Base-by-base conservation (phyloP, 2,888 invertebrate species). In the Campoplex capitator region DNA sequence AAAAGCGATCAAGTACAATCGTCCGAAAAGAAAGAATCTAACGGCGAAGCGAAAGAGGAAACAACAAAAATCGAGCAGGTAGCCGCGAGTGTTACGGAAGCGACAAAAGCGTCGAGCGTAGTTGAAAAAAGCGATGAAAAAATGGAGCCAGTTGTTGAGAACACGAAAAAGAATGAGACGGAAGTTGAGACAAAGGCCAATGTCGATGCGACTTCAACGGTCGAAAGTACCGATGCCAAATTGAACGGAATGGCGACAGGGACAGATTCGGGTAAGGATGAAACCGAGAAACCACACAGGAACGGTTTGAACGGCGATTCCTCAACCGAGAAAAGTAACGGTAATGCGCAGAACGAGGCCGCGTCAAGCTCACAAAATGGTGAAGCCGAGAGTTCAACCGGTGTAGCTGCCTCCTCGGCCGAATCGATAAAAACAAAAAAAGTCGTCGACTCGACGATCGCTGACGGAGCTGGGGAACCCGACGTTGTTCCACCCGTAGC, bases 391-490 rank as follows among this genome's bases (percentile, higher is more conserved):
- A 89, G 85, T 85, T 88, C 88, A 23, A 82, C 78, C 58, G 92
- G 91, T 84, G 90, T 32, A 16, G 62, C 90, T 80, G 90, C 91
- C 54, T 88, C 91, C 62, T 92, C 86, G 18, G 74, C 83, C 38
- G 90, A 93, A 79, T 91, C 93, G 67, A 93, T 94, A 83, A 94
- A 94, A 89, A 91, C 94, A 75, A 94, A 94, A 89, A 94, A 94
- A 83, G 92, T 94, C 78, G 93, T 93, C 78, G 94, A 93, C 83
- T 90, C 93, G 77, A 90, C 91, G 71, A 91, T 93, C 73, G 92
- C 92, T 70, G 94, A 94, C 58, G 93, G 92, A 85, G 91, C 93
- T 80, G 93, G 92, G 81, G 94, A 94, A 89, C 90, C 94, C 67
- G 94, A 94, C 38, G 93, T 94, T 88, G 94, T 93, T 87, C 89